Evolutionary conservation across 2,113 vertebrate genomes (phyloP), one percentile per base, ranked within the genome.

Genomic region (Tupaia chinensis): DNA sequence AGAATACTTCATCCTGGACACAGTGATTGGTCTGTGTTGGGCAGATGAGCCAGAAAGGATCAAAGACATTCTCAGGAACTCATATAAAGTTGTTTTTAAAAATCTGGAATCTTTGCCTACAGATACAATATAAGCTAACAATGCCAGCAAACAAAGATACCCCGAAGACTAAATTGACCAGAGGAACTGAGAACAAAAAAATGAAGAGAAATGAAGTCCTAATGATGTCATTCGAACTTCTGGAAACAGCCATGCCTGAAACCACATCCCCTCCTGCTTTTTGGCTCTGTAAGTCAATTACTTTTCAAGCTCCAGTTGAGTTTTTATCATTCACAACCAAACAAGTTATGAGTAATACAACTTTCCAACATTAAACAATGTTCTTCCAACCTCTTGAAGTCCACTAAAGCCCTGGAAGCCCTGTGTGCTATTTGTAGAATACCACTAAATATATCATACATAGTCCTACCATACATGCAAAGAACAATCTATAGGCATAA

Each of bases 251-350:
- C 19, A 22, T 2, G 1, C 53, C 81, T 91, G n/a, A 90, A 93
- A 34, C 23, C 58, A 25, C 9, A 29, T 4, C 22, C 13, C 44
- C 12, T 14, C n/a, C 56, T n/a, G 9, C 58, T 58, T 69, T 69
- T 77, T 56, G 14, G 17, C 61, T 93, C 54, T 5, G 8, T 9
- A 77, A 88, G 2, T 69, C 72, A 68, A 23, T 3, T 74, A 65
- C 20, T 60, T 73, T n/a, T 44, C 44, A 93, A 68, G 27, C 6
- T 70, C 53, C 44, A 81, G 9, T 9, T 69, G 25, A 5, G 22
- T 54, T 92, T 93, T 54, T 60, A 19, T 89, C 23, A 92, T 60
- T 44, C 9, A 77, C 77, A 93, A n/a, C 32, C 76, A 91, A 77
- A 74, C 76, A 53, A 86, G 27, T 1, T 56, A 9, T 19, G 22